phyloP scores from a whole-genome alignment of 23 tunicate species.

The Trididemnum clinides region DNA sequence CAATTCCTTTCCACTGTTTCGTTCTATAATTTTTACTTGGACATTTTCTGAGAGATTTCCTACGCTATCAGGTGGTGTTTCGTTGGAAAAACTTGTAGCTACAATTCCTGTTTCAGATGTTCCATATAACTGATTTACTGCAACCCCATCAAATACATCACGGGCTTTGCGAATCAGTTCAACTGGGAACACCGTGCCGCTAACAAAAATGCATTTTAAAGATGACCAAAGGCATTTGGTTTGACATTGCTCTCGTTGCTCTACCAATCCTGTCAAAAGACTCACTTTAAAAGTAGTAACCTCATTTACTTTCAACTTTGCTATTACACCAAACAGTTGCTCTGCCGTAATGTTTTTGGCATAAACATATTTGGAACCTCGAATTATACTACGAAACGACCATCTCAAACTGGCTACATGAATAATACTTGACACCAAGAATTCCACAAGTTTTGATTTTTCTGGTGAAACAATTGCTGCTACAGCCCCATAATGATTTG shows the following conservation, averaged over 20 bases:
- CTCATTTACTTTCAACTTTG: neutral
- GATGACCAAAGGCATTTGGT: neutral
- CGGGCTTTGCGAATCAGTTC: constrained; percentile 4
- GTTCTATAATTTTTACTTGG: constrained; percentile 38
- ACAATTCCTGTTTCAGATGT: neutral
- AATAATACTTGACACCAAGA: neutral
- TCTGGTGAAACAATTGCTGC: neutral
- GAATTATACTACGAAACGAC: neutral
- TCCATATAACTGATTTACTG: neutral
- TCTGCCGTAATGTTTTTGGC: neutral
- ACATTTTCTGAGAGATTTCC: neutral
- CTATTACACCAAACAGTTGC: neutral
- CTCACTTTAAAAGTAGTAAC: neutral
- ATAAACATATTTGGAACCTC: neutral
- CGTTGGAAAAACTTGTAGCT: neutral
- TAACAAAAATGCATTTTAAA: neutral
- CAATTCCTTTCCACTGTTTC: constrained; percentile 45
- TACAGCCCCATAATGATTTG: neutral
- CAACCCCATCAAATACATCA: neutral
- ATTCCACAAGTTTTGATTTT: neutral
- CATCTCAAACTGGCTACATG: neutral
- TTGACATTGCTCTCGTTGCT: too few species aligned
- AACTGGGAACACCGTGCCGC: neutral
- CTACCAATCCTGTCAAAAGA: neutral
- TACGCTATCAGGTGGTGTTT: neutral